Base-by-base conservation (phyloP, 92 coral and sea anemone genomes). In the Siderastrea radians region DNA sequence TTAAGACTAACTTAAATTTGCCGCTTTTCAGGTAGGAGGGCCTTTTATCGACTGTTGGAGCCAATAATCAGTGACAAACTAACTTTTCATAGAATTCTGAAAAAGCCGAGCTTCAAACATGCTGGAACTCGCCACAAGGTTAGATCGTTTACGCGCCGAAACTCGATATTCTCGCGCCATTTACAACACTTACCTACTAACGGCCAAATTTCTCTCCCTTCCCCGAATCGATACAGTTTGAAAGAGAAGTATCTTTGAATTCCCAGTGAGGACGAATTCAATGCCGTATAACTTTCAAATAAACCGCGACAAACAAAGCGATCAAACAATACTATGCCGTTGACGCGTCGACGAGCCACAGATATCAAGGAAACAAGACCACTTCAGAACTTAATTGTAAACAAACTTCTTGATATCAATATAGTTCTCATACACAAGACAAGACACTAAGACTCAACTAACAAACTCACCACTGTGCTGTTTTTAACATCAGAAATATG, bases 231-330 rank as follows among this genome's bases (percentile, higher is more conserved):
- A 59, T 38, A 50, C 73, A 73, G 63, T 61, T 74, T 49, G 12
- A 51, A 74, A 75, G 43, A 15, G 64, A 63, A 49, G 57, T 46
- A 84, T 74, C 10, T 1, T 44, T n/a, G 54, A 72, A 47, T 73
- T 64, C 73, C 79, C 80, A 62, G 60, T 9, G 80, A 73, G 55
- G 80, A 51, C 49, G 38, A 73, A 73, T 49, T 73, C 87, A 84
- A 72, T 84, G 52, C 26, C 89, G 78, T 68, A 66, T 84, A 86
- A 65, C 81, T 89, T 89, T 92, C 93, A 92, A 92, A 92, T 85
- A 63, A 86, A 91, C 95, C 91, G 95, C 95, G 70, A 5, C 71
- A 80, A 77, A 92, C 86, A 86, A 81, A 74, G 85, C 75, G 75
- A 79, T 68, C 84, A 86, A 91, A 72, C 62, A 71, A 72, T 74